Evolutionary conservation across 92 coral and sea anemone genomes (phyloP), one percentile per base, ranked within the genome.

Genomic region (Diadumene lineata): DNA sequence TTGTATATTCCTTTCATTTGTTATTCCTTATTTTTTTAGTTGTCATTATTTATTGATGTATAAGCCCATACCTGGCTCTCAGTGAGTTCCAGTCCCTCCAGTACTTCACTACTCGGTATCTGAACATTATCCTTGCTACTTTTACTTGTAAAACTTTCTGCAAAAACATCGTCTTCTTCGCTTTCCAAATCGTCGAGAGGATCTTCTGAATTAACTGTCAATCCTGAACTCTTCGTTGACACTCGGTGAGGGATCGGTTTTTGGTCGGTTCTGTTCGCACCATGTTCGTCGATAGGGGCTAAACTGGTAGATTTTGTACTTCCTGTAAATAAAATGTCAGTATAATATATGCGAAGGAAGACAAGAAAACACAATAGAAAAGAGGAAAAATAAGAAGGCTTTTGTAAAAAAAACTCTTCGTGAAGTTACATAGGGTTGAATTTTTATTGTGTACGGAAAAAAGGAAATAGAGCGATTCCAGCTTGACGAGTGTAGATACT

Each of bases 91-190:
- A 46, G 50, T 24, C 50, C 79, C 43, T 50, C 62, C 26, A 46
- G 23, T 2, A 56, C 34, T 15, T 74, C 79, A 74, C 60, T 60
- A 48, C 79, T 74, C 15, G 79, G 79, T 23, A 67, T 29, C 43
- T 22, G 21, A 9, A 44, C 65, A 38, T 26, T 48, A 31, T 46
- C 48, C 27, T 21, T 73, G 10, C 43, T n/a, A 19, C 0, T 62
- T 1, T 58, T 24, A 23, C n/a, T 28, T 28, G 68, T 15, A 2
- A 2, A 38, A 1, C 43, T 43, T 1, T 86, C 91, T 28, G 28
- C 76, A 62, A 72, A 81, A 8, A 72, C 65, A 57, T 81, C 80
- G 7, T 86, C 91, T 21, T 86, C 91, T 66, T 86, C 91, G 34
- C 87, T 86, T 69, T 72, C 87, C 83, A 81, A 81, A 65, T 85